Percentiles rank a stretch among this genome's conserved stretches.
phyloP scores from a whole-genome alignment of 2,797 vertebrate species.

The Sebastes matsubarae region DNA sequence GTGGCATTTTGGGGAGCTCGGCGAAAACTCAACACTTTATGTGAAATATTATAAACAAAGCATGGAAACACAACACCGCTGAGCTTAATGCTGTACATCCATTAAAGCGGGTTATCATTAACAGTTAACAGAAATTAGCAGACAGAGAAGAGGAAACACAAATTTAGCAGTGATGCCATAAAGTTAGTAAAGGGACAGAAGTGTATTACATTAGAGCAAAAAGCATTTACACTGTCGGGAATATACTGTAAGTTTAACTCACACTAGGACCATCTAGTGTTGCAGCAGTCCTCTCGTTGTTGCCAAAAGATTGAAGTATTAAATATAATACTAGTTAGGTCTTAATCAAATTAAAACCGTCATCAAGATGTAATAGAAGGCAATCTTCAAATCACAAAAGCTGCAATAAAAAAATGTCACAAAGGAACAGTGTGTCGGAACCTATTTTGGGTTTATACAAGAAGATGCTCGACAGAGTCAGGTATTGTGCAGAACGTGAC shows the following conservation, averaged over 20 bases:
- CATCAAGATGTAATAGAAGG: neutral
- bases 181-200: neutral
- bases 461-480: neutral
- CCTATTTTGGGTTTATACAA: neutral
- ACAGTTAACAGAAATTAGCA: neutral
- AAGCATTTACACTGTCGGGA: neutral
- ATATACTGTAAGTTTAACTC: neutral
- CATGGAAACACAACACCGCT: neutral
- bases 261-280: neutral
- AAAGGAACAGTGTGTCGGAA: neutral
- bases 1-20: neutral
- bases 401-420: neutral
- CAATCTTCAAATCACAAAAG: neutral
- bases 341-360: neutral
- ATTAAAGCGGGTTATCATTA: neutral
- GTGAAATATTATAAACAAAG: slow-evolving; percentile 21
- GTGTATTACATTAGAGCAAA: neutral
- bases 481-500: neutral
- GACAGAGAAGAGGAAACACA: neutral
- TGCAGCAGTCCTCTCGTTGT: neutral
- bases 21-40: neutral
- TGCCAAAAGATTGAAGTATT: neutral
- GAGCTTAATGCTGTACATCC: neutral
- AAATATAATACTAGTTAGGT: neutral
- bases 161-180: neutral